These are phyloP conservation scores for Parthenolecanium corni DNA, from an alignment of 2,888 invertebrate species.

Conservation along the genomic window DNA sequence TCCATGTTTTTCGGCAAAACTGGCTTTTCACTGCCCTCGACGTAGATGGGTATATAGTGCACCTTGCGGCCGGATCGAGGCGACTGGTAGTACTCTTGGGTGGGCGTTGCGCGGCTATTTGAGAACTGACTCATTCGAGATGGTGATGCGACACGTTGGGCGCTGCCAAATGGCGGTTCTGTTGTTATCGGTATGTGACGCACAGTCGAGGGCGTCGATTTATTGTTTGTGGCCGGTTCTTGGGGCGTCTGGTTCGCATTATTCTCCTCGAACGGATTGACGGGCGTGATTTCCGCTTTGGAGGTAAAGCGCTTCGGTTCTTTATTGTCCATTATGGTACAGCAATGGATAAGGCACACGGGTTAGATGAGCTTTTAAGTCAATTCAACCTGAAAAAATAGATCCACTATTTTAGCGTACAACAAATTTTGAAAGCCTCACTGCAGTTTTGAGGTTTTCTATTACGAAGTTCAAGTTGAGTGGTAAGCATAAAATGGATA, in stretches of 20 bases:
- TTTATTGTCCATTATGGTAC: conserved; percentile 26
- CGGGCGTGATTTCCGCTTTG: conserved; percentile 36
- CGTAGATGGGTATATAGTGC: conserved; percentile 75
- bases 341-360: too few species aligned
- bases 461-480: too few species aligned
- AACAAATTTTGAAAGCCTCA: too few species aligned
- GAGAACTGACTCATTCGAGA: conserved; percentile 38
- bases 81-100: neutral
- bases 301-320: conserved; percentile 38
- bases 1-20: conserved; percentile 52
- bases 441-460: too few species aligned
- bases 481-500: too few species aligned
- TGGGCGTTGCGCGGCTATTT: conserved; percentile 30
- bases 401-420: too few species aligned
- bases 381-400: too few species aligned
- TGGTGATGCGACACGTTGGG: neutral
- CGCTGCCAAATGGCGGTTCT: too few species aligned
- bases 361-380: too few species aligned
- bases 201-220: conserved; percentile 33
- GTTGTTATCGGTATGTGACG: neutral
- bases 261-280: conserved; percentile 36
- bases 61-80: conserved; percentile 39
- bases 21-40: conserved; percentile 73
- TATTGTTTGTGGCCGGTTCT: too few species aligned
- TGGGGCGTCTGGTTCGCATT: too few species aligned